Conservation (phyloP, 2,113 vertebrate species). For the Tyto alba region DNA sequence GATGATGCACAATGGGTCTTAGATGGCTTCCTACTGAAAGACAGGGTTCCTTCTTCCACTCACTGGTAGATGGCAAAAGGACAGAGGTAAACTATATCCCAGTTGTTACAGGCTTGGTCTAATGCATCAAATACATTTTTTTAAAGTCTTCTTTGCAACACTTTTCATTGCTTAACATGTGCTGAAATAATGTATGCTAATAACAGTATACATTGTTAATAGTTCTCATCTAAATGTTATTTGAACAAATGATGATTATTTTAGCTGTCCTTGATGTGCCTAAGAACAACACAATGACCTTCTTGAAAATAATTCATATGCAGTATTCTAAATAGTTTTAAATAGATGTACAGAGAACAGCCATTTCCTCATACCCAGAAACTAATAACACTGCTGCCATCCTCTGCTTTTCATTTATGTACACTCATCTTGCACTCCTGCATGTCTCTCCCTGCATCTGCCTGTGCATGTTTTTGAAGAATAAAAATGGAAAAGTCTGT, state of each 20-base stretch:
- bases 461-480: background rate
- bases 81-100: background rate
- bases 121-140: background rate
- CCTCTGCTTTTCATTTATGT: slow-evolving; percentile 56
- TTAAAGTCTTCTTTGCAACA: background rate
- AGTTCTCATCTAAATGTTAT: background rate
- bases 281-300: background rate
- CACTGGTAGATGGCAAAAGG: background rate
- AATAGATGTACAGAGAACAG: background rate
- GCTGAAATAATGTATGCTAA: background rate
- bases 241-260: slow-evolving; percentile 30
- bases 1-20: background rate
- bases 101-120: background rate
- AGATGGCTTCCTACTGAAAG: background rate
- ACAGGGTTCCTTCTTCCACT: background rate
- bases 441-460: background rate
- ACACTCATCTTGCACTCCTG: background rate
- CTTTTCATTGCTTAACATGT: background rate
- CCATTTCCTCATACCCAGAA: slow-evolving; percentile 29
- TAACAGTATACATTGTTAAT: background rate
- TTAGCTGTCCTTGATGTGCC: background rate
- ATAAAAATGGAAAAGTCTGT: background rate
- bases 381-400: slow-evolving; percentile 60
- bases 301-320: background rate
- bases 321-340: background rate